phyloP scores from a whole-genome alignment of 2,113 vertebrate species.

The Noturus placidus region DNA sequence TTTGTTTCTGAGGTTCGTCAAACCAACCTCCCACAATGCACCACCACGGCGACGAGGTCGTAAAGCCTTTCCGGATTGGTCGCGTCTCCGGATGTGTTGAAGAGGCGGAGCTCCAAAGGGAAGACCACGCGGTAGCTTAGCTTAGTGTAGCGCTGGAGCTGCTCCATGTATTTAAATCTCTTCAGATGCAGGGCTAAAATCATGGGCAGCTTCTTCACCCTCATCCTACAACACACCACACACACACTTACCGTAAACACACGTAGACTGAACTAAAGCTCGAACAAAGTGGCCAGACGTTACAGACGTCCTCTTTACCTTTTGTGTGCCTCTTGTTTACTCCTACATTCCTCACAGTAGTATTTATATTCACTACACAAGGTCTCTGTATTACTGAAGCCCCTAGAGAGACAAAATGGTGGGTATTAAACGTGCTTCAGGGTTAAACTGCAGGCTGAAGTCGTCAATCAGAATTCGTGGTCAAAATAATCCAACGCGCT shows the following conservation, averaged over 20 bases:
- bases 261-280: neutral
- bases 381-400: conserved; percentile 98
- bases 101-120: conserved; percentile 93
- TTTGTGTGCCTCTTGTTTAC: conserved; percentile 98
- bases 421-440: neutral
- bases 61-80: conserved; percentile 94
- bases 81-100: conserved; percentile 94
- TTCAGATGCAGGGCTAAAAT: conserved; percentile 95
- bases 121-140: conserved; percentile 95
- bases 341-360: conserved; percentile 97
- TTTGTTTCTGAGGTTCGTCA: neutral
- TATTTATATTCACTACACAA: conserved; percentile 98
- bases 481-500: neutral
- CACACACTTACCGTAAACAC: neutral
- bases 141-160: conserved; percentile 94
- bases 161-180: conserved; percentile 97
- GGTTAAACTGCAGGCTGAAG: neutral
- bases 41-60: conserved; percentile 91
- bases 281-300: neutral
- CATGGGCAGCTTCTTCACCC: conserved; percentile 96
- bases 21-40: conserved; percentile 91
- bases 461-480: neutral
- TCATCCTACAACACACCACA: conserved; percentile 74
- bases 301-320: conserved; percentile 70
- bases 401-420: conserved; percentile 71